These are phyloP conservation scores for Numida meleagris DNA, from an alignment of 2,113 vertebrate species.

Conservation along the genomic window DNA sequence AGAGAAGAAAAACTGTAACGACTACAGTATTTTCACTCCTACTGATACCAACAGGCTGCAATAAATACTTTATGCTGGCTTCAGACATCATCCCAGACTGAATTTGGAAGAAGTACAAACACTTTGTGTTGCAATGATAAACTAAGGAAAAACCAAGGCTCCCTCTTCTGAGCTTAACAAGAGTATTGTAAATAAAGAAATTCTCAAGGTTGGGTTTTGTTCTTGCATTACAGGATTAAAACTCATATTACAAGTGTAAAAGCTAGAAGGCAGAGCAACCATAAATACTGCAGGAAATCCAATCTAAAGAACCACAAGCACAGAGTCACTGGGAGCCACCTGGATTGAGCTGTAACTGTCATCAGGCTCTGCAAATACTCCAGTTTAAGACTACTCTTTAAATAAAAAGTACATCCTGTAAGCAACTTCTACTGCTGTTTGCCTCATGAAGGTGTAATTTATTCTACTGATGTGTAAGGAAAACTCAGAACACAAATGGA, in stretches of 20 bases:
- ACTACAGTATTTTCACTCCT: neutral
- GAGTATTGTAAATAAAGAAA: neutral
- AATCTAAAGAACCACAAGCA: neutral
- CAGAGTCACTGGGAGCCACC: neutral
- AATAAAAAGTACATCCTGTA: neutral
- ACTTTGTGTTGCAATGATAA: neutral
- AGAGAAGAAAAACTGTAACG: neutral
- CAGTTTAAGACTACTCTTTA: neutral
- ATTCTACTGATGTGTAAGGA: neutral
- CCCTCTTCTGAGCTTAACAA: neutral
- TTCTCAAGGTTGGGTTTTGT: neutral
- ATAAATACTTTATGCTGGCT: neutral
- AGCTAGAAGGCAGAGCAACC: neutral
- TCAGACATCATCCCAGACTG: neutral
- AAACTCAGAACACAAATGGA: neutral
- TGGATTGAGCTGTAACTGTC: neutral
- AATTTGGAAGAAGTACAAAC: neutral
- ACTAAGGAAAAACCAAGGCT: neutral
- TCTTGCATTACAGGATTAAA: conserved; percentile 25
- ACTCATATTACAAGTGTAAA: neutral
- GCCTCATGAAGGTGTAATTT: neutral
- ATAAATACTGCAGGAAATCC: conserved; percentile 6
- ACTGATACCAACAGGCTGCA: neutral
- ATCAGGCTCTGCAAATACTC: neutral
- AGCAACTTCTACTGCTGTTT: neutral